These are phyloP conservation scores for Hanleya hanleyi DNA, from an alignment of 2,888 invertebrate genomes.

Conservation along the genomic window DNA sequence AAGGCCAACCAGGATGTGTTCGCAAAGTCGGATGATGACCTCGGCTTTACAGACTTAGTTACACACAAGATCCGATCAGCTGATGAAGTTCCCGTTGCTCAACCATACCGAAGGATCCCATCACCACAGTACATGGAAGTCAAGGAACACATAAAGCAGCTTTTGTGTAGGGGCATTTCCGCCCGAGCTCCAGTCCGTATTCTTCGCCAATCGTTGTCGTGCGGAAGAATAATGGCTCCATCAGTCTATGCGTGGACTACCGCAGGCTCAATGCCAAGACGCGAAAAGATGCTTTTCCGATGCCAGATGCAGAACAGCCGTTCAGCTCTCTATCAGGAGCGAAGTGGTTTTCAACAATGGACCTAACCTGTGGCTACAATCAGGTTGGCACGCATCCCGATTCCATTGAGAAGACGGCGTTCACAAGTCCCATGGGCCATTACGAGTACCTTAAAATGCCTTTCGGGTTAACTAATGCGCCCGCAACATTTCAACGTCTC, in stretches of 20 bases:
- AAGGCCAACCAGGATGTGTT: slow-evolving; percentile 9
- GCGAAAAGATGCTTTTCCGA: slow-evolving; percentile 18
- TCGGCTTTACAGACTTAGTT: too few species aligned
- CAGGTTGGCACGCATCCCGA: slow-evolving; percentile 24
- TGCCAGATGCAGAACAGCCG: slow-evolving; percentile 30
- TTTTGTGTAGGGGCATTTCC: slow-evolving; percentile 28
- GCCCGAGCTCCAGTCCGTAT: slow-evolving; percentile 32
- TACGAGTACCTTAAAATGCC: neutral
- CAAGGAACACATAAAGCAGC: slow-evolving; percentile 16
- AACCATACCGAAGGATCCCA: too few species aligned
- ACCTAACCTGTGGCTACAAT: slow-evolving; percentile 32
- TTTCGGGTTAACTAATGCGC: neutral
- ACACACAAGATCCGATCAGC: neutral
- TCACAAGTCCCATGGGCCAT: neutral
- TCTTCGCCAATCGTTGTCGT: slow-evolving; percentile 39
- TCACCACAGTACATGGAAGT: too few species aligned
- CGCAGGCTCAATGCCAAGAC: slow-evolving; percentile 36
- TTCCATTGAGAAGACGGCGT: slow-evolving; percentile 26
- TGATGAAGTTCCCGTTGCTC: slow-evolving; percentile 11
- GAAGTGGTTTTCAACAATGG: slow-evolving; percentile 36
- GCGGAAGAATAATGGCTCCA: slow-evolving; percentile 33
- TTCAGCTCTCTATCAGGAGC: slow-evolving; percentile 29
- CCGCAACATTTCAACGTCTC: neutral
- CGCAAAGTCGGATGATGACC: slow-evolving; percentile 5
- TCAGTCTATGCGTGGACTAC: slow-evolving; percentile 33